A percentile compares a stretch with the other conserved stretches of the same genome.
Conservation (phyloP, 1,140 invertebrate genomes). For the Drosophila sulfurigaster region DNA sequence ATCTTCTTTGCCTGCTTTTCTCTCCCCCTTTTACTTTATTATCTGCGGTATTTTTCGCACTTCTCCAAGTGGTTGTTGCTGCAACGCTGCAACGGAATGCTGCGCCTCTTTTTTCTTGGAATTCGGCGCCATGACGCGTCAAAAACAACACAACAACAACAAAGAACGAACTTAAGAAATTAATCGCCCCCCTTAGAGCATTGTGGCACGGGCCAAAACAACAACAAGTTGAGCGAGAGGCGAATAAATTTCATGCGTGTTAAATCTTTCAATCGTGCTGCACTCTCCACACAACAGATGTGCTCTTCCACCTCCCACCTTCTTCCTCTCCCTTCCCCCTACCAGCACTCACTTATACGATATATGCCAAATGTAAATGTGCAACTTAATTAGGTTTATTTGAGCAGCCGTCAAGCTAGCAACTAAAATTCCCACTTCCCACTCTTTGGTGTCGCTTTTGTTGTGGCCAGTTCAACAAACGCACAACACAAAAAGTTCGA, state of each 20-base stretch:
- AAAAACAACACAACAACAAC: constrained; percentile 39
- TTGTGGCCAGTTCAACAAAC: constrained; percentile 48
- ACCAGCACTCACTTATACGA: constrained; percentile 43
- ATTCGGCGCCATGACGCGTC: constrained; percentile 70
- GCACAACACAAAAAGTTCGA: neutral
- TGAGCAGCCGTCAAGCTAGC: constrained; percentile 7
- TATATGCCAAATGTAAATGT: constrained; percentile 32
- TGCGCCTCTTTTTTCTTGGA: constrained; percentile 71
- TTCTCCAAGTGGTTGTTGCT: constrained; percentile 47
- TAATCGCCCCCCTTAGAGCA: too few species aligned
- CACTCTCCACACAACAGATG: constrained; percentile 58
- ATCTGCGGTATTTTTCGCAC: constrained; percentile 52
- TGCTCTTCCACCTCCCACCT: constrained; percentile 36
- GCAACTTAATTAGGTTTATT: constrained; percentile 62
- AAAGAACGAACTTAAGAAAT: neutral
- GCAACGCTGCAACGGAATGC: constrained; percentile 49
- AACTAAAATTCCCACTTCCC: neutral
- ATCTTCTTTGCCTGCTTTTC: neutral
- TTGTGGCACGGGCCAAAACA: constrained; percentile 34
- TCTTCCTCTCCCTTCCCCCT: constrained; percentile 43
- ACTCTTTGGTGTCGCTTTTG: neutral
- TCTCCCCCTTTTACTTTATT: constrained; percentile 16
- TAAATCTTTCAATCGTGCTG: constrained; percentile 68
- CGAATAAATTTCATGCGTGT: constrained; percentile 31
- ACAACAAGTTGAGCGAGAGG: constrained; percentile 9